Base-by-base conservation (phyloP, 2,797 vertebrate species). In the Pipistrellus kuhlii region DNA sequence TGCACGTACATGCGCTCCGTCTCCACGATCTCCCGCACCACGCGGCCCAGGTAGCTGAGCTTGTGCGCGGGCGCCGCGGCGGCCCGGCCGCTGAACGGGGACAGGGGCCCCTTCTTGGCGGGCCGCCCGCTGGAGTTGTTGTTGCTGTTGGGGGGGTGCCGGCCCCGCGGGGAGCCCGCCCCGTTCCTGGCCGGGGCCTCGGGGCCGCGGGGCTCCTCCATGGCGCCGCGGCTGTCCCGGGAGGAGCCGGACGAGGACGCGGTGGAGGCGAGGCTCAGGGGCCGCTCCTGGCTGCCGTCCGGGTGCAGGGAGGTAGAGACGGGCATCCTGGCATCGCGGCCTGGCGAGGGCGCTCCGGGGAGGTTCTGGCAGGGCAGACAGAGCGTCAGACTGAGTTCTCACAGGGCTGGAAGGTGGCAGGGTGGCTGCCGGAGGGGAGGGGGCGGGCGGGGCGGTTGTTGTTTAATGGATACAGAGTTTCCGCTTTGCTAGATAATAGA, bases 1-100 rank as follows among this genome's bases (percentile, higher is more conserved):
- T 97, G 98, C 88, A 99, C 99, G 0, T 99, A 99, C 98, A 98
- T 99, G 81, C 99, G 99, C 98, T 99, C 99, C 0, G 99, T 99
- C 97, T 99, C 99, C 27, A 99, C 99, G 0, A 99, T 99, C 98
- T 99, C 99, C 98, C 99, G 98, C 91, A 99, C 99, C 46, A 99
- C 99, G 0, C 99, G 98, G 96, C 99, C 99, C 98, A 99, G 97
- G 75, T 99, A 99, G 86, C 98, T 99, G 95, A 99, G 98, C 95
- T 99, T 99, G 14, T 99, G 98, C 0, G 2, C 66, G 0, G 96
- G 53, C 12, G 94, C 97, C 0, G 97, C 97, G 86, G 93, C 98
- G 15, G 98, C 91, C 75, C 97, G 98, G 1, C 98, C 10, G 20
- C 98, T 96, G 0, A 99, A 98, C 0, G 99, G 99, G 0, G 98